These are phyloP conservation scores for Sinotaia quadrata DNA, from an alignment of 2,888 invertebrate genomes.

Conservation along the genomic window DNA sequence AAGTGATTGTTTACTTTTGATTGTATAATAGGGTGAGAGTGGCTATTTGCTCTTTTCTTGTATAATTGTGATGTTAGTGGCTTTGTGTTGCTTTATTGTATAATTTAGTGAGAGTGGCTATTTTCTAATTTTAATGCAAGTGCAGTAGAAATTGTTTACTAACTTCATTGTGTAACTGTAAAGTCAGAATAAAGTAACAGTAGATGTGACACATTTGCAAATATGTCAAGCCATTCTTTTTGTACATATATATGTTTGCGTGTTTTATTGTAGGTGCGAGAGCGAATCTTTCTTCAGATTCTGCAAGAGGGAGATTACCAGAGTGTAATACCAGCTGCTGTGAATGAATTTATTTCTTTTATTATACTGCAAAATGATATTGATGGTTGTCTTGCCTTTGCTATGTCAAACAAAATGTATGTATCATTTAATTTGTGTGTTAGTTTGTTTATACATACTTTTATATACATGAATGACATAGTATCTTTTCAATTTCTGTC, in stretches of 20 bases:
- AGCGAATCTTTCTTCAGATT: slow-evolving; percentile 42
- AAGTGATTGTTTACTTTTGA: no score
- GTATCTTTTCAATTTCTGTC: not conserved
- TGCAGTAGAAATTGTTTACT: no score
- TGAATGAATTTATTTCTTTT: slow-evolving; percentile 38
- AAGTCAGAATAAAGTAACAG: no score
- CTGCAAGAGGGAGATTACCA: slow-evolving; percentile 42
- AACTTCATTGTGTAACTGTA: no score
- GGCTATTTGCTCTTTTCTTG: no score
- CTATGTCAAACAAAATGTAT: slow-evolving; percentile 47
- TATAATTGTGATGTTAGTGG: no score
- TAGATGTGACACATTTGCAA: not conserved
- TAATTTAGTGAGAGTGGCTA: no score
- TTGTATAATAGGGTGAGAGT: no score
- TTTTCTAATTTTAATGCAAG: no score
- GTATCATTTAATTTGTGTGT: not conserved
- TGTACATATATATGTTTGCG: no score
- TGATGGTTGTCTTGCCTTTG: slow-evolving; percentile 46
- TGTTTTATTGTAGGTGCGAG: slow-evolving; percentile 41
- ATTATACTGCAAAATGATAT: slow-evolving; percentile 42
- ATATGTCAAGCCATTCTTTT: not conserved
- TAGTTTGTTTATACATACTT: not conserved
- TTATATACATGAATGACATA: not conserved
- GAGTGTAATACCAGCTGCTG: slow-evolving; percentile 26
- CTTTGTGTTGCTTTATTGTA: no score